A percentile compares a stretch with the other conserved stretches of the same genome.
Conservation (phyloP, 2,113 vertebrate genomes). For the Nerophis ophidion region DNA sequence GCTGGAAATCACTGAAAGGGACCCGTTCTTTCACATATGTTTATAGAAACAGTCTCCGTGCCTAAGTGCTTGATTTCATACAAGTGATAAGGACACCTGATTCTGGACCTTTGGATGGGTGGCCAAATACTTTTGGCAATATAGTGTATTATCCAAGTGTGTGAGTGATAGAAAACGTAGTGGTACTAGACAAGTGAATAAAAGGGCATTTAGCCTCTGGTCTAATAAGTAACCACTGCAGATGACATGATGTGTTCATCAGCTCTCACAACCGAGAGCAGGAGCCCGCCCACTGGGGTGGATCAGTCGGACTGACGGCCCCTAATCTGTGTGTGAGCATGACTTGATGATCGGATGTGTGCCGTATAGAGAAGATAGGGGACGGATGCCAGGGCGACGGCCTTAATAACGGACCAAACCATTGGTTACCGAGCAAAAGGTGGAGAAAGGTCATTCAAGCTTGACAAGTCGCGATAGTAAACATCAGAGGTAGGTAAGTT, state of each 20-base stretch:
- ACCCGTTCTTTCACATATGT: no score
- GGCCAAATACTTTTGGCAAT: no score
- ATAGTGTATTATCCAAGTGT: neutral
- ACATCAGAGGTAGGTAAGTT: no score
- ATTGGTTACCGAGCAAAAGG: slow-evolving; percentile 17
- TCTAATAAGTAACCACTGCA: slow-evolving; percentile 47
- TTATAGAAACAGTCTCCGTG: no score
- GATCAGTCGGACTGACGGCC: slow-evolving; percentile 48
- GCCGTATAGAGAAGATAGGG: slow-evolving; percentile 8
- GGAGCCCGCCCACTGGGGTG: slow-evolving; percentile 43
- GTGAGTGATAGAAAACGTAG: slow-evolving; percentile 5
- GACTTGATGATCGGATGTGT: slow-evolving; percentile 9
- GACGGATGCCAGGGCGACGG: slow-evolving; percentile 11
- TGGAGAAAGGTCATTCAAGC: neutral
- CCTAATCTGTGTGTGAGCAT: slow-evolving; percentile 28
- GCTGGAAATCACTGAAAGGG: no score
- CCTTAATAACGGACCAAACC: slow-evolving; percentile 15
- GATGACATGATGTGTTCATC: slow-evolving; percentile 48
- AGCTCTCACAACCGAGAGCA: slow-evolving; percentile 36
- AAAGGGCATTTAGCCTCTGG: slow-evolving; percentile 32
- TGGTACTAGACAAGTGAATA: slow-evolving; percentile 24
- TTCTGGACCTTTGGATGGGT: no score
- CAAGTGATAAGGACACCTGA: no score
- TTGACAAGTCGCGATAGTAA: no score
- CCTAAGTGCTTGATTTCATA: no score